These are phyloP conservation scores for Tupaia tana DNA, from an alignment of 2,113 vertebrate genomes.

Conservation along the genomic window DNA sequence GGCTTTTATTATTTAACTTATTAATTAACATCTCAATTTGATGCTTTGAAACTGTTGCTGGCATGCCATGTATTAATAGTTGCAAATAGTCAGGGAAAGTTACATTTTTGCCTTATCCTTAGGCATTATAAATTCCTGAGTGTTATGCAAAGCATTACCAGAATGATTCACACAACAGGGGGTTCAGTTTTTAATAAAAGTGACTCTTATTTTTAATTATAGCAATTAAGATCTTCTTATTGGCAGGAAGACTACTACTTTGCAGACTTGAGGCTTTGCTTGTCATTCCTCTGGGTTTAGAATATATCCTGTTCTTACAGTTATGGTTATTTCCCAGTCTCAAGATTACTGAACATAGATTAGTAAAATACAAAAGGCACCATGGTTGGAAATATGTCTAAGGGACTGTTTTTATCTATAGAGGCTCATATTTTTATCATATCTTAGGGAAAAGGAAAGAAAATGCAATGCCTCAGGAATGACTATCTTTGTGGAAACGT, in stretches of 20 bases:
- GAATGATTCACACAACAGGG: conserved; percentile 82
- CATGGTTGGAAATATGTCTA: conserved; percentile 29
- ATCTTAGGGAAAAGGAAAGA: conserved; percentile 47
- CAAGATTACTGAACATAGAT: conserved; percentile 28
- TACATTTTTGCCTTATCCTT: conserved; percentile 78
- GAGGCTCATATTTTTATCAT: background rate
- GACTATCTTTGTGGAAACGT: background rate
- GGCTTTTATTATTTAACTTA: conserved; percentile 49
- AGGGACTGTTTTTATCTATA: background rate
- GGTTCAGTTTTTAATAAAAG: conserved; percentile 87
- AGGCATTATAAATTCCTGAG: conserved; percentile 84
- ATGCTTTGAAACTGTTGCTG: conserved; percentile 42
- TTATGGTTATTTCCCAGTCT: conserved; percentile 54
- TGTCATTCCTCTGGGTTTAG: conserved; percentile 51
- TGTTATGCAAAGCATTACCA: conserved; percentile 82
- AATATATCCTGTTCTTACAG: background rate
- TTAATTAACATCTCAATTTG: conserved; percentile 48
- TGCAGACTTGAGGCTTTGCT: conserved; percentile 63
- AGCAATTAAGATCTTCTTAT: conserved; percentile 86
- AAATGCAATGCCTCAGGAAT: conserved; percentile 29
- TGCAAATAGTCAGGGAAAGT: conserved; percentile 61
- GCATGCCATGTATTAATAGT: conserved; percentile 41
- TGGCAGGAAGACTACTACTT: conserved; percentile 80
- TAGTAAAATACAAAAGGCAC: background rate
- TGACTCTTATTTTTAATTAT: conserved; percentile 87